Percentiles rank a stretch among this genome's conserved stretches.
phyloP scores from a whole-genome alignment of 2,888 invertebrate species.

The Oxytorus armatus region DNA sequence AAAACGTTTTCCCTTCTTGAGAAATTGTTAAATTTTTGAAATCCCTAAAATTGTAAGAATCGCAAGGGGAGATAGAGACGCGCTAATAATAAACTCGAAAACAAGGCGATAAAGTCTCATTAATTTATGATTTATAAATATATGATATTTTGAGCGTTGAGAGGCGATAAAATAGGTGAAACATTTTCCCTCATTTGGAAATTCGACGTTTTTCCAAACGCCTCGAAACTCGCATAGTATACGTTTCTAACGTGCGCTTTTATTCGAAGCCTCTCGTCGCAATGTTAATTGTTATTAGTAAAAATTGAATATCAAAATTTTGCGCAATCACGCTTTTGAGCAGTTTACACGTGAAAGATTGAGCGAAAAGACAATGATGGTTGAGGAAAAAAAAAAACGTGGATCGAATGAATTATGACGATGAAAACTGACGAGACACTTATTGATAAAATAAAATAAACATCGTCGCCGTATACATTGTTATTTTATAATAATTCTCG shows the following conservation, averaged over 20 bases:
- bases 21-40: slow-evolving; percentile 18
- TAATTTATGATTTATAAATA: slow-evolving; percentile 55
- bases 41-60: slow-evolving; percentile 6
- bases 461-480: slow-evolving; percentile 68
- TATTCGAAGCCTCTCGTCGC: slow-evolving; percentile 12
- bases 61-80: slow-evolving; percentile 3
- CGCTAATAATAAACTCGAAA: slow-evolving; percentile 23
- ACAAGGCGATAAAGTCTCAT: slow-evolving; percentile 29
- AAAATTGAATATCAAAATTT: slow-evolving; percentile 12
- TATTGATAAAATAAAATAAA: neutral
- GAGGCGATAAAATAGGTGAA: neutral
- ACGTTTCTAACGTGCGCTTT: slow-evolving; percentile 4
- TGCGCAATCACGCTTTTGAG: slow-evolving; percentile 20
- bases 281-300: slow-evolving; percentile 44
- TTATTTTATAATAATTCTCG: slow-evolving; percentile 66
- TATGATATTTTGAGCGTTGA: slow-evolving; percentile 28
- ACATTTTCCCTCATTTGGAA: slow-evolving; percentile 13
- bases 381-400: slow-evolving; percentile 5
- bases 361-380: slow-evolving; percentile 13
- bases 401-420: slow-evolving; percentile 1
- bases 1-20: neutral
- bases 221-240: too few relatives aligned
- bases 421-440: slow-evolving; percentile 12
- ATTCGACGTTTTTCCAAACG: neutral
- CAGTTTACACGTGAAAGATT: slow-evolving; percentile 27